Conservation (phyloP, 2,888 invertebrate species). For the Apotomis turbidana region DNA sequence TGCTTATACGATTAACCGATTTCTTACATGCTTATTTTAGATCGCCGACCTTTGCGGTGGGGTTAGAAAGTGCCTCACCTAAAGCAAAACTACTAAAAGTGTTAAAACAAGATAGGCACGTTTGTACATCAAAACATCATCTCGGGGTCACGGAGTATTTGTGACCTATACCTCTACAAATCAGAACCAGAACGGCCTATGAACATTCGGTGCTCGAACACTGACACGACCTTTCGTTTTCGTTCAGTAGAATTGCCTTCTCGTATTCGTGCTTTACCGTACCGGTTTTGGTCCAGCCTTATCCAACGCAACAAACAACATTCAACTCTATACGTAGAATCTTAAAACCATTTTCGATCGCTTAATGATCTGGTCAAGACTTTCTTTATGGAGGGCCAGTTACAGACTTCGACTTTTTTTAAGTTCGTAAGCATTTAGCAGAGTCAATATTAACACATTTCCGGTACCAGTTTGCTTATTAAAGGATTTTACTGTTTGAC, state of each 20-base stretch:
- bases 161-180: slow-evolving; percentile 67
- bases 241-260: slow-evolving; percentile 40
- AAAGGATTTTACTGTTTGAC: slow-evolving; percentile 38
- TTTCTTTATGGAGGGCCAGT: slow-evolving; percentile 61
- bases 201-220: background rate
- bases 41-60: slow-evolving; percentile 2
- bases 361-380: slow-evolving; percentile 49
- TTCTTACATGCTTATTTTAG: background rate
- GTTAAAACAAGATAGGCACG: slow-evolving; percentile 58
- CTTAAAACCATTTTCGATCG: slow-evolving; percentile 55
- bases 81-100: slow-evolving; percentile 51
- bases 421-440: slow-evolving; percentile 50
- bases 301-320: slow-evolving; percentile 48
- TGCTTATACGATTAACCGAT: background rate
- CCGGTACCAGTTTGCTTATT: slow-evolving; percentile 40
- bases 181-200: slow-evolving; percentile 14
- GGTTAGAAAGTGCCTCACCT: slow-evolving; percentile 9
- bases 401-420: slow-evolving; percentile 53
- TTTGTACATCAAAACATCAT: slow-evolving; percentile 59
- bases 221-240: slow-evolving; percentile 4
- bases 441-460: slow-evolving; percentile 47
- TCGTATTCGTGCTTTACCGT: slow-evolving; percentile 66
- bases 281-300: slow-evolving; percentile 68
- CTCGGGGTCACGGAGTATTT: slow-evolving; percentile 69
- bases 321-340: slow-evolving; percentile 52